phyloP scores from a whole-genome alignment of 2,797 vertebrate species.

The Dendrocincla tyrannina region DNA sequence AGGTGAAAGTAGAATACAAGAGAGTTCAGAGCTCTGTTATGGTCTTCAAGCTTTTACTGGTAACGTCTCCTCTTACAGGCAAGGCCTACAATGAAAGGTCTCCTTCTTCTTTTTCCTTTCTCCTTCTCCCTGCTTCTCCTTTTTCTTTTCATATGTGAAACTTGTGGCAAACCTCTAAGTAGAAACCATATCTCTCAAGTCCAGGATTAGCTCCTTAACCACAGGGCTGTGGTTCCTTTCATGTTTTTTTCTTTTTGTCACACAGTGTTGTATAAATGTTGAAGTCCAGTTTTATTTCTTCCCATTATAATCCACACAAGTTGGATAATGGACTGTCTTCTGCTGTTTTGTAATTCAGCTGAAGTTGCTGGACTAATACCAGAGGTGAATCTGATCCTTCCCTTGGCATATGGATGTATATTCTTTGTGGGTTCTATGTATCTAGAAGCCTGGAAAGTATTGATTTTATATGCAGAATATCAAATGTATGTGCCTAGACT shows the following conservation, averaged over 20 bases:
- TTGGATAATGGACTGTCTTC: neutral
- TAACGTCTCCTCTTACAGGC: neutral
- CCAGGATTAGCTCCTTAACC: neutral
- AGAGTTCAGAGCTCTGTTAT: neutral
- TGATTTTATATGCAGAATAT: neutral
- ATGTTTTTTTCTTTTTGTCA: conserved; percentile 12
- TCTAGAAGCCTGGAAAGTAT: neutral
- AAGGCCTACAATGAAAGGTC: neutral
- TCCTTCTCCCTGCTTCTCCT: rapidly evolving
- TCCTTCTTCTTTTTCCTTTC: rapidly evolving
- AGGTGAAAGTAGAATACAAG: neutral
- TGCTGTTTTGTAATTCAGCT: neutral
- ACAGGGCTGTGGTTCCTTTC: neutral
- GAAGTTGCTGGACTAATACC: neutral
- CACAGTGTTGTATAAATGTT: neutral
- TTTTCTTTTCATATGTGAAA: neutral
- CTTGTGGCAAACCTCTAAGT: neutral
- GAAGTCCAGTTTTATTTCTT: neutral
- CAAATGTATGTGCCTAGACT: neutral
- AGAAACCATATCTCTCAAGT: neutral
- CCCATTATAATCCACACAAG: neutral
- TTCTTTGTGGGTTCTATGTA: neutral
- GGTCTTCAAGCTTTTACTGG: neutral
- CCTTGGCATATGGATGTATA: neutral
- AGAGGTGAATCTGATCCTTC: neutral